Evolutionary conservation across 1,140 invertebrate species (phyloP).

Genomic region (Eupristina koningsbergeri): DNA sequence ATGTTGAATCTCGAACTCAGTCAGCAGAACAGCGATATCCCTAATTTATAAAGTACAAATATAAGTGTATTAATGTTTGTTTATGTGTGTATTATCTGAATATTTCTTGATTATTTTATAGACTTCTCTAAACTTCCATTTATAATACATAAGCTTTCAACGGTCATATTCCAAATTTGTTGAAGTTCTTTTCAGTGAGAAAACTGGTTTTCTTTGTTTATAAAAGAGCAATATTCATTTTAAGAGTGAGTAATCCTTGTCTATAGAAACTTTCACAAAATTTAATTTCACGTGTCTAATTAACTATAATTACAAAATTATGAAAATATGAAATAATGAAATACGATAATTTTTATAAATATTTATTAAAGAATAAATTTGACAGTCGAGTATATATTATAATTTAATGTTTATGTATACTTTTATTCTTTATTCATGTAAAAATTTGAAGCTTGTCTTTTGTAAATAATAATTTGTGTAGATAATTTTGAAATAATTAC

Average conservation of each 20-base stretch:
- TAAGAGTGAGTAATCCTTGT: background rate
- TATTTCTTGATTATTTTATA: slow-evolving; percentile 18
- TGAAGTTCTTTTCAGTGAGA: background rate
- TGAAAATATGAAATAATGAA: background rate
- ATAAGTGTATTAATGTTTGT: background rate
- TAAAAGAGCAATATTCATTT: background rate
- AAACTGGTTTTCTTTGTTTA: slow-evolving; percentile 37
- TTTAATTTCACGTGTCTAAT: background rate
- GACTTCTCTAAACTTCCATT: slow-evolving; percentile 41
- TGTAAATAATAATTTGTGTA: background rate
- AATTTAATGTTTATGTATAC: too few species aligned
- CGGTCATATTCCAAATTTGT: background rate
- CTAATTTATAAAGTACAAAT: background rate
- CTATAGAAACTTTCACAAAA: background rate
- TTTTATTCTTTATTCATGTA: too few species aligned
- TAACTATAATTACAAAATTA: background rate
- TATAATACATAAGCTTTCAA: slow-evolving; percentile 19
- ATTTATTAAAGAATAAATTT: too few species aligned
- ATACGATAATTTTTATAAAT: too few species aligned
- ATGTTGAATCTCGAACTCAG: background rate
- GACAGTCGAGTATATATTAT: too few species aligned
- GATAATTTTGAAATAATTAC: background rate
- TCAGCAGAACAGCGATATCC: background rate
- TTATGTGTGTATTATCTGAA: slow-evolving; percentile 12
- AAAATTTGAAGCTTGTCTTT: too few species aligned